Conservation (phyloP, 2,113 vertebrate genomes). For the Galbula dea region DNA sequence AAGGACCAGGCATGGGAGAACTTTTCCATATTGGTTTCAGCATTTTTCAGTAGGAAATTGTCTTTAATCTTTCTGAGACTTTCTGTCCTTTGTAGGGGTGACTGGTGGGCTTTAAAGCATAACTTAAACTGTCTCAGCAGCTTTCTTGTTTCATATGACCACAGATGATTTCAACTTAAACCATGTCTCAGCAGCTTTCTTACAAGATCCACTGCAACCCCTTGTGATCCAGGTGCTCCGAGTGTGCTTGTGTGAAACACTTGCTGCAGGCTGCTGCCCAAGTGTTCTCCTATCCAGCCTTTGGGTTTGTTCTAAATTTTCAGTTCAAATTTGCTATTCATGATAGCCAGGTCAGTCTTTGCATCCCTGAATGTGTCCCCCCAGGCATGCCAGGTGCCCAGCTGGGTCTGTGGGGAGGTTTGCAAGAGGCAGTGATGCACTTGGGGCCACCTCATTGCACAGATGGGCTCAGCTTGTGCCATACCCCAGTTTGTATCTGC, state of each 20-base stretch:
- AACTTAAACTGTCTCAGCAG: too few species aligned
- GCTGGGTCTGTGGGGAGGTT: fast-evolving
- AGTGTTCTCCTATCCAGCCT: background rate
- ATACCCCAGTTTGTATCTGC: background rate
- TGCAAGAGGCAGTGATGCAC: background rate
- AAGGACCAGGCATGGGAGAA: background rate
- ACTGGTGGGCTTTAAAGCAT: background rate
- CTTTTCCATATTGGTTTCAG: background rate
- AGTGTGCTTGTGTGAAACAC: fast-evolving
- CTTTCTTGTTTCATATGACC: too few species aligned
- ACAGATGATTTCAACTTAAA: background rate
- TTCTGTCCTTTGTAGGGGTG: background rate
- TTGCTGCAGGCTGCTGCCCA: background rate
- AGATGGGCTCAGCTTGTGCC: background rate
- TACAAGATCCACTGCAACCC: background rate
- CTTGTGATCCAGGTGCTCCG: background rate
- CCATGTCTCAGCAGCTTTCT: background rate
- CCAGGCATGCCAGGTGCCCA: fast-evolving
- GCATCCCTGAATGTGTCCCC: fast-evolving
- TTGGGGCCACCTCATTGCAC: background rate
- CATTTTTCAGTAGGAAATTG: background rate
- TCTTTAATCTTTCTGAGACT: background rate
- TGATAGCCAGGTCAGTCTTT: background rate
- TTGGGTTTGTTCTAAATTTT: background rate
- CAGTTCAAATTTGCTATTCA: background rate